Base-by-base conservation (phyloP, 2,888 invertebrate genomes). In the Brachylomia viminalis region DNA sequence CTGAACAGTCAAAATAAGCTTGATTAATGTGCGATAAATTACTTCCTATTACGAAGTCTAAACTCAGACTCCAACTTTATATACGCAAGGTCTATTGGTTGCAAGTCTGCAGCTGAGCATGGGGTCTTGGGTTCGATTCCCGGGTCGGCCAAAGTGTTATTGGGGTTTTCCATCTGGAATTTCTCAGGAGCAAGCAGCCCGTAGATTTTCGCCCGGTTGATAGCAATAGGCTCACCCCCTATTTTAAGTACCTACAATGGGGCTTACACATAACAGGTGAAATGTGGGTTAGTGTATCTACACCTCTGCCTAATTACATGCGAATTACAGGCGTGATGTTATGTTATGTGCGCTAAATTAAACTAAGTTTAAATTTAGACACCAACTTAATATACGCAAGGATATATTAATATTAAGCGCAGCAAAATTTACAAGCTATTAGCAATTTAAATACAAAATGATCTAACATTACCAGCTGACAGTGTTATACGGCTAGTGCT, bases 361-460 rank as follows among this genome's bases (percentile, higher is more conserved):
- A 58, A 64, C 62, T 54, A 54, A 70, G 66, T 56, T 64, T 65
- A 64, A 66, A 72, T 52, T 33, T 49, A 61, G 56, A 64, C 61
- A 61, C 33, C 30, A 38, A 64, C 20, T 66, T 61, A 69, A 47
- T 70, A 33, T 56, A 65, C 30, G 27, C 52, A 64, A 70, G 45
- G n/a, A 6, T 58, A n/a, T 59, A 49, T 38, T 73, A 80, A 76
- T 79, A 79, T 72, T 79, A 75, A 20, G 54, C 62, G 70, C 70
- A 49, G 75, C 49, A 54, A 80, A 77, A 77, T 81, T 86, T 82
- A 87, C 84, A 86, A 87, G 77, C 76, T 85, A 85, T 87, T 85
- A 83, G 82, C 87, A 90, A 89, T 90, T 87, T 86, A 86, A 88
- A 86, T 88, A 85, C 84, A 80, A 89, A 88, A 88, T 87, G 83